A percentile compares a stretch with the other conserved stretches of the same genome.
Conservation (phyloP, 2,113 vertebrate species). For the Anhinga anhinga region DNA sequence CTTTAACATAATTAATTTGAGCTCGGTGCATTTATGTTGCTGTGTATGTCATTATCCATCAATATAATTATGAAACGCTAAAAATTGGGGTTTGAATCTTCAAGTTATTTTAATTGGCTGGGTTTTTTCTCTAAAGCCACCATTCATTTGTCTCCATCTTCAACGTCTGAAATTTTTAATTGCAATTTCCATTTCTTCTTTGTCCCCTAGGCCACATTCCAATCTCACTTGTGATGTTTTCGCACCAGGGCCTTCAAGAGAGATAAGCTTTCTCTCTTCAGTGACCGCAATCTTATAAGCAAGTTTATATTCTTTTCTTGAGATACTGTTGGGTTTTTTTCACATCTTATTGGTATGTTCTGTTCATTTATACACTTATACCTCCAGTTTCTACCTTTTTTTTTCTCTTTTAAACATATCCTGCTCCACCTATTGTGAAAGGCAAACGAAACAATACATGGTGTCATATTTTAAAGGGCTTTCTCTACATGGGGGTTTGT, state of each 20-base stretch:
- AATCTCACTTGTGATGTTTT: not conserved
- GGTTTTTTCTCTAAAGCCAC: not conserved
- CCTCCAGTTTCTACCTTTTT: fast-evolving
- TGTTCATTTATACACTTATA: not conserved
- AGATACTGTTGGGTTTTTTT: not conserved
- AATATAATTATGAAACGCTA: conserved; percentile 46
- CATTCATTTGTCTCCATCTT: not conserved
- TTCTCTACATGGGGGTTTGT: not conserved
- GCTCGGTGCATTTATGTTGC: conserved; percentile 45
- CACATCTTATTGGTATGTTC: not conserved
- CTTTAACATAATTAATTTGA: conserved; percentile 68
- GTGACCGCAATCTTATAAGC: not conserved
- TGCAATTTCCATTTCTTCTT: not conserved
- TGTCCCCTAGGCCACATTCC: not conserved
- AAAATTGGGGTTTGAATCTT: conserved; percentile 27
- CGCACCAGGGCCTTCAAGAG: not conserved
- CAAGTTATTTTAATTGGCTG: conserved; percentile 29
- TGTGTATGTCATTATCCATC: conserved; percentile 53
- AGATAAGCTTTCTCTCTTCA: not conserved
- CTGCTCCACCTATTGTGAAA: not conserved
- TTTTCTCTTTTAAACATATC: not conserved
- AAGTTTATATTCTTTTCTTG: not conserved
- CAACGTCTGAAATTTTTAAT: not conserved
- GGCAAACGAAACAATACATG: not conserved
- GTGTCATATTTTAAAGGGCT: not conserved